phyloP scores from a whole-genome alignment of 2,797 vertebrate genomes.

The Ceyx erithaca region DNA sequence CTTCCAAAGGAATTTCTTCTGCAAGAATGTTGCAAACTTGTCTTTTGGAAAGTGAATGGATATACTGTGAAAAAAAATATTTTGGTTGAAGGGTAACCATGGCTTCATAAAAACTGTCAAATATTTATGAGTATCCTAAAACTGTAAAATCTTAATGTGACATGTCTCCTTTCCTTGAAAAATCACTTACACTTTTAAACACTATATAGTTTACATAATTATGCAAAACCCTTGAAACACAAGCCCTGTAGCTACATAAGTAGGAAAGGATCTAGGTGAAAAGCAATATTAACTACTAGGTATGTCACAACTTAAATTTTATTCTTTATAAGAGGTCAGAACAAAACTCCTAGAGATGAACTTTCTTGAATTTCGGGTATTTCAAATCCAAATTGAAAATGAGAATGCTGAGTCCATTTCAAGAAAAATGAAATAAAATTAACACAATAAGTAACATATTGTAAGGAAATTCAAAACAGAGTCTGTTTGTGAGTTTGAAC shows the following conservation, averaged over 20 bases:
- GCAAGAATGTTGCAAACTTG: background rate
- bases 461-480: too few species aligned
- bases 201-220: background rate
- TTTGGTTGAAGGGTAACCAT: background rate
- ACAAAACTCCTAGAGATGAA: background rate
- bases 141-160: background rate
- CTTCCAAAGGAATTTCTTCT: background rate
- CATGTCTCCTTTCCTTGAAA: background rate
- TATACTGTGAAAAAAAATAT: background rate
- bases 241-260: background rate
- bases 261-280: background rate
- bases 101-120: background rate
- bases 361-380: background rate
- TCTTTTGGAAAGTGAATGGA: background rate
- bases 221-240: background rate
- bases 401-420: background rate
- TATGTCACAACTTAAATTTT: background rate
- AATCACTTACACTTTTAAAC: background rate
- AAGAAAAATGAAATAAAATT: too few species aligned
- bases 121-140: background rate
- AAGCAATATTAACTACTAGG: background rate
- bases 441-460: too few species aligned
- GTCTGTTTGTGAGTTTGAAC: too few species aligned
- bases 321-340: background rate
- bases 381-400: background rate